Evolutionary conservation across 2,797 vertebrate genomes (phyloP).

Genomic region (Notamacropus eugenii): DNA sequence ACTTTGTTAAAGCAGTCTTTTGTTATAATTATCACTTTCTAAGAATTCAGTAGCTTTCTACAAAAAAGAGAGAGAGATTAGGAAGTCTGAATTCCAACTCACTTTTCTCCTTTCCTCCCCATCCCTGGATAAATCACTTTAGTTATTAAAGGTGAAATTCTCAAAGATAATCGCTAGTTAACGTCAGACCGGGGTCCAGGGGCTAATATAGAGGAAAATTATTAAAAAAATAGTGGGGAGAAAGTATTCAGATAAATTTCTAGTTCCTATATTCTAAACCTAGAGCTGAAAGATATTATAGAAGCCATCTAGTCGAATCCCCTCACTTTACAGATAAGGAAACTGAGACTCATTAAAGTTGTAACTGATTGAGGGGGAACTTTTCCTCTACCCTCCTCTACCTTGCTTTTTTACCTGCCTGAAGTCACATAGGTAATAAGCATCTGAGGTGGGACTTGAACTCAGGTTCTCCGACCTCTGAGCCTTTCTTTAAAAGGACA

Average conservation of each 20-base stretch:
- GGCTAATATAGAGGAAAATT: neutral
- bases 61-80: constrained; percentile 39
- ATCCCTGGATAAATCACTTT: neutral
- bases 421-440: too few species aligned
- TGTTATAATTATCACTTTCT: neutral
- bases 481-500: neutral
- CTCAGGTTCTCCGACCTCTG: neutral
- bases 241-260: neutral
- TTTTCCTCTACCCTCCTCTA: neutral
- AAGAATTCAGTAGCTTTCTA: neutral
- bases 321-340: neutral
- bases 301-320: neutral
- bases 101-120: neutral
- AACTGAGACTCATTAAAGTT: neutral
- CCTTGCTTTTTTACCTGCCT: neutral
- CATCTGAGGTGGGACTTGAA: too few species aligned
- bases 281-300: neutral
- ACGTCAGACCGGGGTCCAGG: neutral
- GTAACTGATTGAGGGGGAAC: neutral
- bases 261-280: neutral
- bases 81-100: constrained; percentile 31
- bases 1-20: neutral
- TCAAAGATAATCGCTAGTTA: neutral
- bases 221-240: neutral
- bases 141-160: constrained; percentile 46